phyloP scores from a whole-genome alignment of 1,140 invertebrate species.

The Caligus rogercresseyi region DNA sequence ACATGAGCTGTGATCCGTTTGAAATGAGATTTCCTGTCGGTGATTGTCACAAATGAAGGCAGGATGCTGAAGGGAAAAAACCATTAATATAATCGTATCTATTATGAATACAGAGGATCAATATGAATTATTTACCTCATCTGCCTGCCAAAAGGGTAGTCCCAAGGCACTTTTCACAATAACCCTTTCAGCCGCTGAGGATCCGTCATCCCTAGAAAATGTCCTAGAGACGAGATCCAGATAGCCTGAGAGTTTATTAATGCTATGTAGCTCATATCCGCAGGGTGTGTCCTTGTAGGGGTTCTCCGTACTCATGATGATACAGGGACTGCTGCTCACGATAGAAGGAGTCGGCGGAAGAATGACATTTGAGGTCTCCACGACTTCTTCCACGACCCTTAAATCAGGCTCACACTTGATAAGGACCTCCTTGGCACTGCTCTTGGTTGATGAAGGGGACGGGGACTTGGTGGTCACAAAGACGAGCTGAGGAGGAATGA shows the following conservation, averaged over 20 bases:
- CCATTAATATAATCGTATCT: background rate
- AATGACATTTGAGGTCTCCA: background rate
- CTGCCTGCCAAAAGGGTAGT: slow-evolving; percentile 7
- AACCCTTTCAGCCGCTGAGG: slow-evolving; percentile 6
- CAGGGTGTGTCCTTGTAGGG: background rate
- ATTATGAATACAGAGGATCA: background rate
- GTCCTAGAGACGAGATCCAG: background rate
- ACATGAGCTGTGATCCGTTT: background rate
- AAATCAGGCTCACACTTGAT: slow-evolving; percentile 16
- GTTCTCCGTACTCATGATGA: background rate
- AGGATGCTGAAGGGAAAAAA: background rate
- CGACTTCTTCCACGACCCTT: background rate
- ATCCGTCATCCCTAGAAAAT: background rate
- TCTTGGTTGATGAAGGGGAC: background rate
- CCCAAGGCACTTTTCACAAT: slow-evolving; percentile 5
- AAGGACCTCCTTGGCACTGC: background rate
- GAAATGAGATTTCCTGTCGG: background rate
- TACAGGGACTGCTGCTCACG: too few species aligned
- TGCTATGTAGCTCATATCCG: background rate
- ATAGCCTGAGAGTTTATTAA: slow-evolving; percentile 4
- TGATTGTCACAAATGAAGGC: slow-evolving; percentile 11
- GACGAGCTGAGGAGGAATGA: slow-evolving; percentile 1
- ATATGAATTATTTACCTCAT: slow-evolving; percentile 12
- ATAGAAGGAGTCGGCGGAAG: background rate
- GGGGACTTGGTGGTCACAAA: background rate